Percentiles rank a stretch among this genome's conserved stretches.
Conservation (phyloP, 92 coral and sea anemone genomes). For the Isaurus tuberculatus region DNA sequence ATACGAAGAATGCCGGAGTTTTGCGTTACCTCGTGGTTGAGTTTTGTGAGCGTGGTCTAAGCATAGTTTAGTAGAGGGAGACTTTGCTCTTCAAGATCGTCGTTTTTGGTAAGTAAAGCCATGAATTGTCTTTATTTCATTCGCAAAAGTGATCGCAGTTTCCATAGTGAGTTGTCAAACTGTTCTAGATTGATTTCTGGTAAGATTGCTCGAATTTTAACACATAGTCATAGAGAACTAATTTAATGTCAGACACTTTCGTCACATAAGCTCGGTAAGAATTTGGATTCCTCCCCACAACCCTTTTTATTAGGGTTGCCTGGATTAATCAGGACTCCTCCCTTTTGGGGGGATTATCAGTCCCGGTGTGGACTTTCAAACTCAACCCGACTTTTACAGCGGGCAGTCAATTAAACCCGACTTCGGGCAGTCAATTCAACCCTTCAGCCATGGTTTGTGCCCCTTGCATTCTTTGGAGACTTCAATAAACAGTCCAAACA, state of each 20-base stretch:
- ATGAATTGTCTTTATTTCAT: constrained; percentile 36
- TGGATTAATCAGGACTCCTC: constrained; percentile 29
- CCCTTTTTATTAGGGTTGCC: constrained; percentile 25
- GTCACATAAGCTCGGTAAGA: constrained; percentile 44
- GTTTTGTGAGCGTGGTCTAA: constrained; percentile 29
- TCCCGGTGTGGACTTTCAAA: constrained; percentile 37
- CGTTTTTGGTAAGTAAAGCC: constrained; percentile 43
- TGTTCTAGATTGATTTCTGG: constrained; percentile 51
- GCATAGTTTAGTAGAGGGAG: background rate
- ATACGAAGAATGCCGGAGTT: too few relatives aligned
- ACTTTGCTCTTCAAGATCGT: constrained; percentile 14
- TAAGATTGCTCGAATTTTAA: constrained; percentile 46
- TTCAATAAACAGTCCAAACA: constrained; percentile 44
- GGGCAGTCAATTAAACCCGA: constrained; percentile 2
- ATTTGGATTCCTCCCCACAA: constrained; percentile 46
- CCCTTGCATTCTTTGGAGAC: constrained; percentile 28
- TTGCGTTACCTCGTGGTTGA: constrained; percentile 10
- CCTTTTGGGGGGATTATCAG: constrained; percentile 45
- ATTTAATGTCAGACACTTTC: constrained; percentile 43
- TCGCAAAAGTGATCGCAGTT: constrained; percentile 43
- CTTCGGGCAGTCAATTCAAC: constrained; percentile 34
- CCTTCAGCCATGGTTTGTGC: constrained; percentile 41
- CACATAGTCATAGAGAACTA: constrained; percentile 37
- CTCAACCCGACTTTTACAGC: constrained; percentile 34
- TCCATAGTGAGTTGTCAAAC: constrained; percentile 43